phyloP scores from a whole-genome alignment of 2,113 vertebrate genomes.

The Psammodynastes pulverulentus region DNA sequence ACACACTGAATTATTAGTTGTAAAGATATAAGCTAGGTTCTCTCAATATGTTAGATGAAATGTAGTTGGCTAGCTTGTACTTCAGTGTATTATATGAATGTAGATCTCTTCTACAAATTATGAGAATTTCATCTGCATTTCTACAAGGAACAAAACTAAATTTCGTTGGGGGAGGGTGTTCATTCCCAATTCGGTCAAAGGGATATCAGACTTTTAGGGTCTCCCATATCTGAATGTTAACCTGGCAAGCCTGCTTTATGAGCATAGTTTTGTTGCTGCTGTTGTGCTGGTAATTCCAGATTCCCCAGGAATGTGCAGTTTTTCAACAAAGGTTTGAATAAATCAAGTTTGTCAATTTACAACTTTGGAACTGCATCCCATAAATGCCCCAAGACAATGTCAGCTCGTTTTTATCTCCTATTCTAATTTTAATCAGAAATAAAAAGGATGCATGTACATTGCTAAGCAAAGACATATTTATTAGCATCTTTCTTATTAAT shows the following conservation, averaged over 20 bases:
- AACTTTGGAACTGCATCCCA: background rate
- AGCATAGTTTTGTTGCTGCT: background rate
- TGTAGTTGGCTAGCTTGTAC: background rate
- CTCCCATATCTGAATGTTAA: background rate
- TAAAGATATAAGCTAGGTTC: background rate
- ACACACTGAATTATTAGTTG: background rate
- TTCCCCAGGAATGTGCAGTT: background rate
- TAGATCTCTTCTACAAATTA: background rate
- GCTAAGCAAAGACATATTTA: conserved; percentile 30
- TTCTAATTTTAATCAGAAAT: conserved; percentile 23
- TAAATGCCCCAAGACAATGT: background rate
- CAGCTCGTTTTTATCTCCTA: background rate
- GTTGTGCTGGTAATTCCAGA: conserved; percentile 32
- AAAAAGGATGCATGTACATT: background rate
- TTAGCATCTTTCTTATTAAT: conserved; percentile 26
- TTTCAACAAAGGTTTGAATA: background rate
- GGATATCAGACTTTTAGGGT: background rate
- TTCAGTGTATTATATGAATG: background rate
- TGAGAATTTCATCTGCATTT: background rate
- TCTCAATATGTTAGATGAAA: background rate
- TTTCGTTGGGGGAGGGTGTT: too few relatives aligned
- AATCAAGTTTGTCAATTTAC: background rate
- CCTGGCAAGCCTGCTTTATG: background rate
- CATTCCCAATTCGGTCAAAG: background rate
- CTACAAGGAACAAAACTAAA: background rate